These are phyloP conservation scores for Epizoanthus rinbou DNA, from an alignment of 92 coral and sea anemone genomes.

Conservation along the genomic window DNA sequence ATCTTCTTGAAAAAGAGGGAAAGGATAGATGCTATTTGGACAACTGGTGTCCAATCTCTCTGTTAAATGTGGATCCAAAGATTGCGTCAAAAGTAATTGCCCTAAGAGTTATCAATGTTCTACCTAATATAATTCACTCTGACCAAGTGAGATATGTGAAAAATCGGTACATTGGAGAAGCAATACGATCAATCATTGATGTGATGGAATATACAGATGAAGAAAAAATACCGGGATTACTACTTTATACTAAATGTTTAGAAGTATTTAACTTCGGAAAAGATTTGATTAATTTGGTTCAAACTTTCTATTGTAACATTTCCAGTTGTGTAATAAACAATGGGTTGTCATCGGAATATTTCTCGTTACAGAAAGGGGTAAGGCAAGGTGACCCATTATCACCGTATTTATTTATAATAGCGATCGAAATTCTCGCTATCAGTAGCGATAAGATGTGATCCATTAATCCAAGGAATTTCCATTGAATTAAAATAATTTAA, in stretches of 20 bases:
- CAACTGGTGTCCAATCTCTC: constrained; percentile 31
- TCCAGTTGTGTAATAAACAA: constrained; percentile 46
- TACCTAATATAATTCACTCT: constrained; percentile 2
- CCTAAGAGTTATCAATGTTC: constrained; percentile 4
- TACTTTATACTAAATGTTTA: no score
- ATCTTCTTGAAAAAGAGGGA: constrained; percentile 36
- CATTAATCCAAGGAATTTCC: constrained; percentile 21
- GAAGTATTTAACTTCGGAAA: constrained; percentile 29
- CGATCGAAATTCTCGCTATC: constrained; percentile 29
- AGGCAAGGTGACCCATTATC: constrained; percentile 48
- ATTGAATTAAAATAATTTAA: constrained; percentile 13
- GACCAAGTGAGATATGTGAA: constrained; percentile 17
- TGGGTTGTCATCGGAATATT: constrained; percentile 19
- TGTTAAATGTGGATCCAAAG: no score
- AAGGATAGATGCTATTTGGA: no score
- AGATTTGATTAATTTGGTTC: constrained; percentile 27
- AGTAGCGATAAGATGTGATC: constrained; percentile 15
- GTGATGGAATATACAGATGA: no score
- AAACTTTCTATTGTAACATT: constrained; percentile 29
- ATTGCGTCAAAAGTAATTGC: neutral
- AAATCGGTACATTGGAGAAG: constrained; percentile 27
- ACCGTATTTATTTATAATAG: constrained; percentile 37
- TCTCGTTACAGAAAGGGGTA: neutral
- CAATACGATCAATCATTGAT: no score
- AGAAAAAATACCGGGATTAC: no score